phyloP scores from a whole-genome alignment of 2,797 vertebrate species.

The Chromis chromis region DNA sequence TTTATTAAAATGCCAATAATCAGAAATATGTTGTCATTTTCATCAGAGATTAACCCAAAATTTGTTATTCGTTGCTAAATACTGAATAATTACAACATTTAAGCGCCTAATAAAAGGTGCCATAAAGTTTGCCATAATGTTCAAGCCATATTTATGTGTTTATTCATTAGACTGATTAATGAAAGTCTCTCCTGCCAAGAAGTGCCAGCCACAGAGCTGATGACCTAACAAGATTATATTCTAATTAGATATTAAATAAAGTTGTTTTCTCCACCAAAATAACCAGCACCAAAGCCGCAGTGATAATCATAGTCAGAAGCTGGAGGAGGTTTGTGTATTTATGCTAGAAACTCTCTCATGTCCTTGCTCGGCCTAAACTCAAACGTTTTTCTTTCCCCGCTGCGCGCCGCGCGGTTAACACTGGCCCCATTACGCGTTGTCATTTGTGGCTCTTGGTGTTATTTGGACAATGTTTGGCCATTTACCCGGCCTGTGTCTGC shows the following conservation, averaged over 20 bases:
- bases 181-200: neutral
- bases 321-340: neutral
- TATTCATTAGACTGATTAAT: constrained; percentile 5
- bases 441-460: constrained; percentile 73
- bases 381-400: constrained; percentile 57
- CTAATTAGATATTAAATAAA: constrained; percentile 5
- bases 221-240: constrained; percentile 17
- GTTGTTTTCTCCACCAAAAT: neutral
- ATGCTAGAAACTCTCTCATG: neutral
- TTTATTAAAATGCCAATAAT: neutral
- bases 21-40: no score
- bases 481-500: constrained; percentile 87
- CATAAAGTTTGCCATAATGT: neutral
- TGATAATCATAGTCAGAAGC: neutral
- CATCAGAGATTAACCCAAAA: neutral
- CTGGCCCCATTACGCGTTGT: constrained; percentile 78
- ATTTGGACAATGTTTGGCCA: constrained; percentile 79
- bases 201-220: constrained; percentile 1
- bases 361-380: constrained; percentile 31
- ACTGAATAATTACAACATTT: neutral
- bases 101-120: neutral
- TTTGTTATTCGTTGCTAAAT: no score
- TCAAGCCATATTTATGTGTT: neutral
- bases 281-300: neutral
- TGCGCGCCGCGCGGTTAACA: constrained; percentile 65